These are phyloP conservation scores for Portunus trituberculatus DNA, from an alignment of 1,140 invertebrate species.

Conservation along the genomic window DNA sequence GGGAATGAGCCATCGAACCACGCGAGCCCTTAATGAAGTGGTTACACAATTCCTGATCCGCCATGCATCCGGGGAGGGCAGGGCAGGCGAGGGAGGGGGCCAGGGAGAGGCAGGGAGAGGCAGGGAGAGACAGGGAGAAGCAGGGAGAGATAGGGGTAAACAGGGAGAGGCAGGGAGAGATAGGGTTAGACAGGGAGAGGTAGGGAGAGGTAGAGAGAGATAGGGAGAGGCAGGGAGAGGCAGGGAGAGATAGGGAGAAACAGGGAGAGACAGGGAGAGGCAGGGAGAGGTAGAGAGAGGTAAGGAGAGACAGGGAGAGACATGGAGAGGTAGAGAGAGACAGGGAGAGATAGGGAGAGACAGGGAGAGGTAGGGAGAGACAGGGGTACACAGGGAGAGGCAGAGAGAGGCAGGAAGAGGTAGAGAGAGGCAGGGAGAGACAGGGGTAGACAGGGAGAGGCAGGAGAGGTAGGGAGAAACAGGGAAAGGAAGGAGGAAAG, in stretches of 20 bases:
- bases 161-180: not conserved
- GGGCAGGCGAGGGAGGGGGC: not conserved
- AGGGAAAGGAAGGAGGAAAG: not conserved
- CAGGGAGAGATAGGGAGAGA: not conserved
- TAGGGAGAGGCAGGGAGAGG: not conserved
- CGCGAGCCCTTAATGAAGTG: too few species aligned
- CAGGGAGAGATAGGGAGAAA: not conserved
- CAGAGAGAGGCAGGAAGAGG: not conserved
- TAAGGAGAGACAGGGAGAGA: not conserved
- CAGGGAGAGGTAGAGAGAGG: constrained; percentile 29
- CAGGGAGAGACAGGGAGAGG: not conserved
- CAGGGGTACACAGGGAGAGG: not conserved
- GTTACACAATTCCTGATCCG: too few species aligned
- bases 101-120: not conserved
- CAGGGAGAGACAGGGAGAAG: not conserved
- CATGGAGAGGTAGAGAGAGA: not conserved
- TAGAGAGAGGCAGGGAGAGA: not conserved
- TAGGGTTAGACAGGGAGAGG: not conserved
- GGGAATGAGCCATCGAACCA: too few species aligned
- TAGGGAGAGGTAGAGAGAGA: not conserved
- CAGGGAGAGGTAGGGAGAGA: not conserved
- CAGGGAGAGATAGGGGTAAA: not conserved
- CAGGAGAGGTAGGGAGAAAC: not conserved
- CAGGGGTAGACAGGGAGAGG: not conserved
- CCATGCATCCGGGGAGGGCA: too few species aligned